Percentiles rank a stretch among this genome's conserved stretches.
These are phyloP conservation scores for Platyrinchus mystaceus DNA, from an alignment of 2,797 vertebrate species.

Conservation along the genomic window DNA sequence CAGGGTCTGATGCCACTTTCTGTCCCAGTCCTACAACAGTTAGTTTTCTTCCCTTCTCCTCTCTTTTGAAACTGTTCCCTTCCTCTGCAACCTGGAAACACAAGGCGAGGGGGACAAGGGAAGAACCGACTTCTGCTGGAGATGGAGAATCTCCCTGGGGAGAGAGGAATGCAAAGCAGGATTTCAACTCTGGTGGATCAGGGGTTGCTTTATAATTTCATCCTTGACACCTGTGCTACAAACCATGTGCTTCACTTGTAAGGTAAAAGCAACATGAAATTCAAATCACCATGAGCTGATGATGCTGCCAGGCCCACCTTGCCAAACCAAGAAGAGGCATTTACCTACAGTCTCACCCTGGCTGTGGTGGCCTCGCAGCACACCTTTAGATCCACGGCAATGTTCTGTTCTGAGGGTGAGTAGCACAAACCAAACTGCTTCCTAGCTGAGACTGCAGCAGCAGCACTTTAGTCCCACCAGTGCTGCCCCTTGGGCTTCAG, in stretches of 20 bases:
- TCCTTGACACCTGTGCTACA: not conserved
- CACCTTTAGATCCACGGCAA: rapidly evolving
- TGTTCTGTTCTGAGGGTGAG: not conserved
- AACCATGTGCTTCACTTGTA: not conserved
- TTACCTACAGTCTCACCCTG: rapidly evolving
- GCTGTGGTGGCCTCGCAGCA: rapidly evolving
- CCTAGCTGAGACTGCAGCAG: not conserved
- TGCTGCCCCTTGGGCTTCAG: not conserved
- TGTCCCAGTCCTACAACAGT: not conserved
- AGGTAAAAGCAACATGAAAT: not conserved
- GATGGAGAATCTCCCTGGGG: no score
- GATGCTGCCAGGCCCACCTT: not conserved
- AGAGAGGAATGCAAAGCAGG: rapidly evolving
- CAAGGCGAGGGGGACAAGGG: not conserved
- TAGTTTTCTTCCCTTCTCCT: not conserved
- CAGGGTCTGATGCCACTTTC: not conserved
- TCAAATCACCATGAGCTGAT: not conserved
- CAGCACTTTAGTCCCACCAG: not conserved
- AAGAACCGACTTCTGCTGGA: not conserved
- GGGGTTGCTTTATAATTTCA: not conserved
- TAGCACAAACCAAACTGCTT: rapidly evolving
- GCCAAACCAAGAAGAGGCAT: not conserved
- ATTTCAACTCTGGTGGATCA: not conserved
- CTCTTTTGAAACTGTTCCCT: not conserved
- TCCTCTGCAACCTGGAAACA: not conserved